phyloP scores from a whole-genome alignment of 2,888 invertebrate genomes.

The Balanococcus diminutus region DNA sequence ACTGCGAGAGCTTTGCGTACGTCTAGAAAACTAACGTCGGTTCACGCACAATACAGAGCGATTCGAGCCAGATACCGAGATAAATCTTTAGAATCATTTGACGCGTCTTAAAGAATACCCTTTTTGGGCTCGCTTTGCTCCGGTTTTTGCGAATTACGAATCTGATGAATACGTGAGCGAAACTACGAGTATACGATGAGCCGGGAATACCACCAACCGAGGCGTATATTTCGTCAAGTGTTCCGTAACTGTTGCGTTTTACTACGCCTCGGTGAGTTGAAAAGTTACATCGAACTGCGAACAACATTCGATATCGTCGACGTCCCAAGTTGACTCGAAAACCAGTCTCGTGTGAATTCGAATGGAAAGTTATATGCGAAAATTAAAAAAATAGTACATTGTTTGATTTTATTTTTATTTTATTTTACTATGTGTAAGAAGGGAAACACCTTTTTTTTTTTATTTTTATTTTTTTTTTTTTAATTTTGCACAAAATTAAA shows the following conservation, averaged over 20 bases:
- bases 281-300: not conserved
- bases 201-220: not conserved
- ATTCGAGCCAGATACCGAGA: not conserved
- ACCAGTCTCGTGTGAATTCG: too few relatives aligned
- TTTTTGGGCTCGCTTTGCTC: too few relatives aligned
- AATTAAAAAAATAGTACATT: too few relatives aligned
- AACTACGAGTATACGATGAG: not conserved
- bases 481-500: too few relatives aligned
- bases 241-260: not conserved
- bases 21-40: not conserved
- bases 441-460: too few relatives aligned
- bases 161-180: not conserved
- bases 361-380: too few relatives aligned
- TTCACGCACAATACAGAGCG: not conserved
- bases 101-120: conserved; percentile 25
- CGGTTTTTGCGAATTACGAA: not conserved
- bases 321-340: too few relatives aligned
- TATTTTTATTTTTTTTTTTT: too few relatives aligned
- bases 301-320: not conserved
- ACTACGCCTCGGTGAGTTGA: not conserved
- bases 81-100: conserved; percentile 34
- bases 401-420: too few relatives aligned
- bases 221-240: not conserved
- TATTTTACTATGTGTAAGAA: too few relatives aligned
- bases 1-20: not conserved